These are phyloP conservation scores for Atherinomorus stipes DNA, from an alignment of 2,113 vertebrate species.

Conservation along the genomic window DNA sequence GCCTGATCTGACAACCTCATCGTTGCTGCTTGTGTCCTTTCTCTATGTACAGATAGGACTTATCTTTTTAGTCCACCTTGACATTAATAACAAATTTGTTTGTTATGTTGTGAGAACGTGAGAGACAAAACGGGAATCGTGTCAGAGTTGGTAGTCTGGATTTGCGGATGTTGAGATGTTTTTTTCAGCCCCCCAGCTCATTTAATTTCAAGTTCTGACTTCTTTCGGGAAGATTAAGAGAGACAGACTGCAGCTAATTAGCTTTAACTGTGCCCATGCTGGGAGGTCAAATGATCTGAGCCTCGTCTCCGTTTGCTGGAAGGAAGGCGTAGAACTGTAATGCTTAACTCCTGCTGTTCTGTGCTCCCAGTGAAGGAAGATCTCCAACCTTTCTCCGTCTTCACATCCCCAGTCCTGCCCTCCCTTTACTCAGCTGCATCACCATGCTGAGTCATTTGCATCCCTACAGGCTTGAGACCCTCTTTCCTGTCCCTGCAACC, in stretches of 20 bases:
- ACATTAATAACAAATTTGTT: too few species aligned
- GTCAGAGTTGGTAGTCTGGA: too few species aligned
- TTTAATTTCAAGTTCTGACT: background rate
- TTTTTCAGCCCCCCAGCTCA: background rate
- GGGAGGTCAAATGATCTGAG: constrained; percentile 85
- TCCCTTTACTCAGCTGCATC: constrained; percentile 51
- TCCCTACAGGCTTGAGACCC: constrained; percentile 40
- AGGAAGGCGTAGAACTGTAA: constrained; percentile 14
- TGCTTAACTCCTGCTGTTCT: constrained; percentile 56
- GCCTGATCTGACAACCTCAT: too few species aligned
- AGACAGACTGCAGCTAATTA: constrained; percentile 79
- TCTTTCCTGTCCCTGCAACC: constrained; percentile 10
- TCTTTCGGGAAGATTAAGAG: constrained; percentile 23
- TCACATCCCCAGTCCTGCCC: constrained; percentile 20
- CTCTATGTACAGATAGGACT: too few species aligned
- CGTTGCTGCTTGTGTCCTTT: too few species aligned
- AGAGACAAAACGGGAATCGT: too few species aligned
- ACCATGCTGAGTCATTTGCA: constrained; percentile 70
- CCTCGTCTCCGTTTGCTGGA: constrained; percentile 25
- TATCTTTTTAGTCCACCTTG: too few species aligned
- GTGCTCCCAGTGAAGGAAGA: constrained; percentile 60
- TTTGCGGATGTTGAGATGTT: too few species aligned
- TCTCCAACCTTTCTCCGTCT: constrained; percentile 80
- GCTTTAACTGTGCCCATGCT: constrained; percentile 77
- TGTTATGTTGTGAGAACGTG: too few species aligned